Evolutionary conservation across 1,140 invertebrate genomes (phyloP).

Genomic region (Ceratosolen solmsi): DNA sequence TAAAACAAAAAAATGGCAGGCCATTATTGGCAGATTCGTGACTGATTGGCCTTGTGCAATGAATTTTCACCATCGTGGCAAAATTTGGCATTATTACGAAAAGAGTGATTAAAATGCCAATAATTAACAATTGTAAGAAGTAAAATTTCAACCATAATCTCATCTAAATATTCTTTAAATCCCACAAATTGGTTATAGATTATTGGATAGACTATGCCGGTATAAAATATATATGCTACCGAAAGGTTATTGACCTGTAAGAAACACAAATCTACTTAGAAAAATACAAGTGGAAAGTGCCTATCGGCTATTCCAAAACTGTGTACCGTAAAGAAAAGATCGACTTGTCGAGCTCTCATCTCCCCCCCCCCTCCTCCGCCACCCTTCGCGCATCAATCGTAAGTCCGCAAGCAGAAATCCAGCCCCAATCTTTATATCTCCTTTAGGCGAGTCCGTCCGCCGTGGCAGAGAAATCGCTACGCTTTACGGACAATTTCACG

Average conservation of each 20-base stretch:
- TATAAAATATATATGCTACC: not conserved
- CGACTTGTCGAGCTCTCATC: not conserved
- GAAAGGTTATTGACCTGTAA: not conserved
- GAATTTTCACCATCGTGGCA: too few relatives aligned
- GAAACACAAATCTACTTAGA: too few relatives aligned
- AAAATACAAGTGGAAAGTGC: not conserved
- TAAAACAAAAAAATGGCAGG: too few relatives aligned
- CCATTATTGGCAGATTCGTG: too few relatives aligned
- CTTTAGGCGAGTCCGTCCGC: not conserved
- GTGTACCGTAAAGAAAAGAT: not conserved
- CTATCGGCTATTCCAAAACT: not conserved
- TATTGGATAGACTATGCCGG: too few relatives aligned
- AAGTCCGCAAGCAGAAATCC: not conserved
- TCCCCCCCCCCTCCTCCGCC: not conserved
- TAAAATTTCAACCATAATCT: too few relatives aligned
- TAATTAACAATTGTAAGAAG: too few relatives aligned
- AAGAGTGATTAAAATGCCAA: too few relatives aligned
- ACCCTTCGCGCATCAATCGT: not conserved
- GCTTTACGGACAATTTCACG: slow-evolving; percentile 46
- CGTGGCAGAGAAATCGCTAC: not conserved
- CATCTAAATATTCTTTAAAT: too few relatives aligned
- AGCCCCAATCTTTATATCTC: not conserved
- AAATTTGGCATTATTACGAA: too few relatives aligned
- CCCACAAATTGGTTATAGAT: too few relatives aligned
- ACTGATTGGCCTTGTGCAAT: too few relatives aligned